phyloP scores from a whole-genome alignment of 2,113 vertebrate species.

The Eurystomus gularis region DNA sequence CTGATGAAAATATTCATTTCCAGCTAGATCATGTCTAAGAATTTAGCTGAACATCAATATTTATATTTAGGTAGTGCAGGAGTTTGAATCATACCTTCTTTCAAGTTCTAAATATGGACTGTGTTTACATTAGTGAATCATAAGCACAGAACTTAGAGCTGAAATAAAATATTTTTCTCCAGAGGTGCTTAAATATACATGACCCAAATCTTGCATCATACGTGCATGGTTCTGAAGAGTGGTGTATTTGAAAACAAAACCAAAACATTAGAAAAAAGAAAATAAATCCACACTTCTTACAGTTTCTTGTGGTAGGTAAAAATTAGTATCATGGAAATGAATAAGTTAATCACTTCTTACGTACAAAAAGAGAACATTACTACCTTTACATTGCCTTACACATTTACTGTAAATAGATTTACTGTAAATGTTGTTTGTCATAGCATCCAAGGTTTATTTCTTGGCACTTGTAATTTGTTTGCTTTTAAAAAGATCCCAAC shows the following conservation, averaged over 20 bases:
- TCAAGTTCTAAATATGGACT: constrained; percentile 54
- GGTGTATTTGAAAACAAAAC: not conserved
- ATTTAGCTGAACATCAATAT: constrained; percentile 72
- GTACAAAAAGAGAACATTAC: not conserved
- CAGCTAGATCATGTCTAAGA: constrained; percentile 68
- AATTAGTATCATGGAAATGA: not conserved
- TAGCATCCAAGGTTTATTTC: not conserved
- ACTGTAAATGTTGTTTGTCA: not conserved
- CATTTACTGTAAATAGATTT: not conserved
- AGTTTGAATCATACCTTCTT: constrained; percentile 65
- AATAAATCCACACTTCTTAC: not conserved
- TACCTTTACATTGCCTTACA: not conserved
- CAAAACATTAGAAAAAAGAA: not conserved
- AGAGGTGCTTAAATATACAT: not conserved
- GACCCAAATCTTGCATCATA: not conserved
- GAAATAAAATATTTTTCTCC: constrained; percentile 39
- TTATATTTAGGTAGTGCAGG: constrained; percentile 63
- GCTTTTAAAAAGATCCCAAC: not conserved
- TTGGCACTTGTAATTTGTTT: not conserved
- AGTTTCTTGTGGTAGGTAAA: not conserved
- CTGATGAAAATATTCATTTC: constrained; percentile 46
- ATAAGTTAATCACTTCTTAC: not conserved
- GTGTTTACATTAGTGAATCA: constrained; percentile 64
- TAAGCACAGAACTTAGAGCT: constrained; percentile 24
- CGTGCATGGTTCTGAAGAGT: not conserved